Percentiles rank a stretch among this genome's conserved stretches.
Evolutionary conservation across 2,888 invertebrate genomes (phyloP).

Genomic region (Sthenelais limicola): DNA sequence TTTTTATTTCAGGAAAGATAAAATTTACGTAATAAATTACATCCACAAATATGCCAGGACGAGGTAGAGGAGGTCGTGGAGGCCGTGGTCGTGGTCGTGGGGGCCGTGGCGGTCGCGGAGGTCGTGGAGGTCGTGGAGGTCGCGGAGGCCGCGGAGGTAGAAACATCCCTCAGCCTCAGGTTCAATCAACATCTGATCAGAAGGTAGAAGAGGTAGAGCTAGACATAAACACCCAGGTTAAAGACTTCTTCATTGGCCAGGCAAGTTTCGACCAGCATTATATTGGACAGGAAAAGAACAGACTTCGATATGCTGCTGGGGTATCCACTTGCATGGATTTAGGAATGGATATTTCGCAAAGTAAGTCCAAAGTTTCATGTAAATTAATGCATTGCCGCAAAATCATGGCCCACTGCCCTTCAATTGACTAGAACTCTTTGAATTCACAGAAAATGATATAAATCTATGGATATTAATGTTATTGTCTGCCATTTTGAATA

Average conservation of each 20-base stretch:
- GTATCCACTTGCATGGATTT: constrained; percentile 60
- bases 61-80: constrained; percentile 38
- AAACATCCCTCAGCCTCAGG: not conserved
- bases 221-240: constrained; percentile 59
- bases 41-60: constrained; percentile 12
- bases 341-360: constrained; percentile 65
- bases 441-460: not conserved
- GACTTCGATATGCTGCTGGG: constrained; percentile 61
- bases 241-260: constrained; percentile 62
- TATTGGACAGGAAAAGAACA: constrained; percentile 61
- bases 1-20: too few species aligned
- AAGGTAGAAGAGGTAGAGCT: constrained; percentile 42
- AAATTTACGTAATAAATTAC: too few species aligned
- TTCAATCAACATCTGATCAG: not conserved
- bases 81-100: constrained; percentile 50
- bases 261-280: constrained; percentile 63
- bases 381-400: too few species aligned
- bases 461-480: not conserved
- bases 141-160: constrained; percentile 19
- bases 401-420: not conserved
- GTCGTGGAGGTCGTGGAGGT: constrained; percentile 42
- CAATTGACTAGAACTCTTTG: not conserved
- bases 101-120: constrained; percentile 37
- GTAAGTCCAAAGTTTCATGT: too few species aligned
- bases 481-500: not conserved